Percentiles rank a stretch among this genome's conserved stretches.
phyloP scores from a whole-genome alignment of 2,113 vertebrate species.

The Nibea albiflora region DNA sequence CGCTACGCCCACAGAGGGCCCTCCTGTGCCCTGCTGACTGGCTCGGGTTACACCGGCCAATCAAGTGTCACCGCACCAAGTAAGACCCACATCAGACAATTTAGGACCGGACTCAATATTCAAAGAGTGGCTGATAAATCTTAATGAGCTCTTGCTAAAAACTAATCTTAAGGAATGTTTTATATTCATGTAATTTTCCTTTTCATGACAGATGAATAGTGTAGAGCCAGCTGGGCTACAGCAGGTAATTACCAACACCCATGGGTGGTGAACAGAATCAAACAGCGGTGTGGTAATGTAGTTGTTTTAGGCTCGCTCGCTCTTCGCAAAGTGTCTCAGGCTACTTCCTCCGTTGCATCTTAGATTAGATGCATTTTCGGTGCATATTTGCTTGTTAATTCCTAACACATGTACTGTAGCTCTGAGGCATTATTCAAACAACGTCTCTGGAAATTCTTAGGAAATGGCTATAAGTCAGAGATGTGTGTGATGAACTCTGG shows the following conservation, averaged over 20 bases:
- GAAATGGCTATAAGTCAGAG: constrained; percentile 86
- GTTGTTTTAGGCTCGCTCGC: constrained; percentile 48
- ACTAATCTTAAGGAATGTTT: constrained; percentile 56
- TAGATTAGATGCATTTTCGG: constrained; percentile 79
- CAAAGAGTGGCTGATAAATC: constrained; percentile 54
- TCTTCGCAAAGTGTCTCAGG: constrained; percentile 29
- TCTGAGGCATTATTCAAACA: constrained; percentile 88
- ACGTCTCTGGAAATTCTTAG: constrained; percentile 69
- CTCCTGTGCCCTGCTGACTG: constrained; percentile 42
- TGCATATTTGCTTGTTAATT: constrained; percentile 87
- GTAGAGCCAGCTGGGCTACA: constrained; percentile 59
- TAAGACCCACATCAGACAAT: constrained; percentile 58
- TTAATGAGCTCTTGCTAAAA: constrained; percentile 48
- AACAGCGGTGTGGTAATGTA: constrained; percentile 33
- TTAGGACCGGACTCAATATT: constrained; percentile 67
- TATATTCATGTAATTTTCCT: constrained; percentile 74
- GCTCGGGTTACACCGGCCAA: constrained; percentile 72
- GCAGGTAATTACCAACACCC: constrained; percentile 46
- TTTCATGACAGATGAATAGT: constrained; percentile 55
- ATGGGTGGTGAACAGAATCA: constrained; percentile 41
- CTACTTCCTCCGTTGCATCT: constrained; percentile 44
- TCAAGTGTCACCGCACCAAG: constrained; percentile 61
- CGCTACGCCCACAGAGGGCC: constrained; percentile 61
- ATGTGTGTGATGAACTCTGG: constrained; percentile 87
- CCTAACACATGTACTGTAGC: constrained; percentile 87